Base-by-base conservation (phyloP, 2,797 vertebrate species). In the Aplochiton taeniatus region DNA sequence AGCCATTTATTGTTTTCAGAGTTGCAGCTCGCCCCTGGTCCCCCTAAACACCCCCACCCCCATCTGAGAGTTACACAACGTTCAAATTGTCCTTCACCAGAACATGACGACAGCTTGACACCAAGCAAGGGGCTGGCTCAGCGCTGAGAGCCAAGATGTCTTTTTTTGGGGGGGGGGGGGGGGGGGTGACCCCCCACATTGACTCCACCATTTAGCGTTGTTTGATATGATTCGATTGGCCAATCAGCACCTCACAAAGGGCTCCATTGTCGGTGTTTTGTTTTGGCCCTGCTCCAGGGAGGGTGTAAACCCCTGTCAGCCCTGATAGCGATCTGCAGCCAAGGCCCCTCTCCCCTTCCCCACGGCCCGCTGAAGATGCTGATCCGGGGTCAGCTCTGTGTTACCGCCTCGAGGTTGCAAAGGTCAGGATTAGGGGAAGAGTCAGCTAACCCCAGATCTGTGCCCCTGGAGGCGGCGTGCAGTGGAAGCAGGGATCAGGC, bases 281-380 rank as follows among this genome's bases (percentile, higher is more conserved):
- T 62, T 45, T 50, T 87, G 86, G 89, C 85, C 77, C 77, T 78
- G 80, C 67, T 89, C 89, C 85, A 88, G 77, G 77, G 76, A 85
- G 77, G 73, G 86, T 78, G 82, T 85, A 80, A 88, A 77, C 90
- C 72, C 4, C 44, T 81, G 86, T 88, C 86, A 78, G 73, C 78
- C 85, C 83, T 77, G 90, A 92, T 89, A 88, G 85, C 77, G 72
- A 92, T 91, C 90, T 91, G 81, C 58, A 83, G 85, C 85, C 87
- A 86, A 89, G 90, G 79, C 81, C 82, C 73, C 64, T 79, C 77
- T 79, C 68, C 73, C 78, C 78, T 78, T 83, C 70, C 84, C 70
- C 74, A 47, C 70, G 72, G 69, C 11, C 50, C 61, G 19, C 78
- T 68, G n/a, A 69, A 88, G 74, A 87, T 77, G 85, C 86, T 85